Conservation (phyloP, 2,888 invertebrate genomes). For the Lumbricus terrestris region DNA sequence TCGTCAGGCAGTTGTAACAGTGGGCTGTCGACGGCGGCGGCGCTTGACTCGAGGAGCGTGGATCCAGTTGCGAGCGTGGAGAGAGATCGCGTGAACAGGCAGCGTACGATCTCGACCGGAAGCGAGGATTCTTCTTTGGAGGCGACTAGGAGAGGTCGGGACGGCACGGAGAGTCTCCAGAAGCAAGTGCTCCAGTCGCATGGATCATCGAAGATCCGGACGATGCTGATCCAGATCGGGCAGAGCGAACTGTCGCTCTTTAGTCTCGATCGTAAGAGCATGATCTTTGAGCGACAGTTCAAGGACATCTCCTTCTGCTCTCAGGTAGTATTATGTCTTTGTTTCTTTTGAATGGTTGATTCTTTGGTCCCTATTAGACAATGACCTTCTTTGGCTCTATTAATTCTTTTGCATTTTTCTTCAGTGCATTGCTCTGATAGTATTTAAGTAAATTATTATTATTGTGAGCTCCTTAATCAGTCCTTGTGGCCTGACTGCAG, state of each 20-base stretch:
- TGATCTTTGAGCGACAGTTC: conserved; percentile 81
- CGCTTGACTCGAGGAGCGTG: not conserved
- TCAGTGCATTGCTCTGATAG: not conserved
- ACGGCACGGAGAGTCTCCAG: not conserved
- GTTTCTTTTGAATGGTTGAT: not conserved
- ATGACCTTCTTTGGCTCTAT: not conserved
- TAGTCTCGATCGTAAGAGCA: conserved; percentile 87
- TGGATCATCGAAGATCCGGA: conserved; percentile 53
- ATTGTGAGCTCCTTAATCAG: not conserved
- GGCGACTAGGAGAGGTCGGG: not conserved
- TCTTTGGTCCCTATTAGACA: not conserved
- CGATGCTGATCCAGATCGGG: conserved; percentile 89
- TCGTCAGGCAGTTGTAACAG: not conserved
- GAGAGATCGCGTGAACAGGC: not conserved
- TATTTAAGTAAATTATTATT: not conserved
- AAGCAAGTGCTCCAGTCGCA: not conserved
- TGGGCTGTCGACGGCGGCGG: not conserved
- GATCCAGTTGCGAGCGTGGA: not conserved
- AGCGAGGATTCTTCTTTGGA: not conserved
- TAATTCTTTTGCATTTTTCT: not conserved
- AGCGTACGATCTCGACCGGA: not conserved
- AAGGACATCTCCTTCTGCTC: conserved; percentile 85
- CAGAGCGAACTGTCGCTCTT: conserved; percentile 82
- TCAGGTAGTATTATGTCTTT: conserved; percentile 65
- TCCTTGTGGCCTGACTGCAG: not conserved